phyloP scores from a whole-genome alignment of 1,140 invertebrate genomes.

The Trichonephila inaurata region DNA sequence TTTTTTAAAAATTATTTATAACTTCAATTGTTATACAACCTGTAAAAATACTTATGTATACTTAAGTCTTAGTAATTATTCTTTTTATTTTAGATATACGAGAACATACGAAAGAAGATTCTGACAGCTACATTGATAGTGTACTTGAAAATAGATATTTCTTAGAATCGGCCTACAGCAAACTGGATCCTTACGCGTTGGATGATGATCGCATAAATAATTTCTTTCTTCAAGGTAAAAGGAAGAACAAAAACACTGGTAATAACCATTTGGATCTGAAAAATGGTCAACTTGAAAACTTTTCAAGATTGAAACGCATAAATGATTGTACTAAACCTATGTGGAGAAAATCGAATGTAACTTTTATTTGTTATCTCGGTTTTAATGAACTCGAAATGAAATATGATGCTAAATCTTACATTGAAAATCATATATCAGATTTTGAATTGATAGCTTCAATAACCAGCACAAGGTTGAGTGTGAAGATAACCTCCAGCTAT shows the following conservation, averaged over 20 bases:
- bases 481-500: neutral
- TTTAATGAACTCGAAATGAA: neutral
- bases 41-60: no score
- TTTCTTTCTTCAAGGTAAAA: neutral
- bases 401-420: neutral
- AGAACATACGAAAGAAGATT: slow-evolving; percentile 14
- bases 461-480: neutral
- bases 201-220: slow-evolving; percentile 9
- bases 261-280: slow-evolving; percentile 9
- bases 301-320: neutral
- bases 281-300: neutral
- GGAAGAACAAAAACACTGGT: neutral
- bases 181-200: neutral
- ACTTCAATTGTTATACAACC: no score
- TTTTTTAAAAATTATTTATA: no score
- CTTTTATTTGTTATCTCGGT: slow-evolving; percentile 12
- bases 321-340: slow-evolving; percentile 6
- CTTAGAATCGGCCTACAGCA: slow-evolving; percentile 5
- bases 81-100: neutral
- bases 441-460: neutral
- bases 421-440: neutral
- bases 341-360: neutral
- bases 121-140: slow-evolving; percentile 35
- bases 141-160: slow-evolving; percentile 29
- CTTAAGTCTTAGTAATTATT: no score